Evolutionary conservation across 2,113 vertebrate genomes (phyloP), one percentile per base, ranked within the genome.

Genomic region (Tetrao urogallus): DNA sequence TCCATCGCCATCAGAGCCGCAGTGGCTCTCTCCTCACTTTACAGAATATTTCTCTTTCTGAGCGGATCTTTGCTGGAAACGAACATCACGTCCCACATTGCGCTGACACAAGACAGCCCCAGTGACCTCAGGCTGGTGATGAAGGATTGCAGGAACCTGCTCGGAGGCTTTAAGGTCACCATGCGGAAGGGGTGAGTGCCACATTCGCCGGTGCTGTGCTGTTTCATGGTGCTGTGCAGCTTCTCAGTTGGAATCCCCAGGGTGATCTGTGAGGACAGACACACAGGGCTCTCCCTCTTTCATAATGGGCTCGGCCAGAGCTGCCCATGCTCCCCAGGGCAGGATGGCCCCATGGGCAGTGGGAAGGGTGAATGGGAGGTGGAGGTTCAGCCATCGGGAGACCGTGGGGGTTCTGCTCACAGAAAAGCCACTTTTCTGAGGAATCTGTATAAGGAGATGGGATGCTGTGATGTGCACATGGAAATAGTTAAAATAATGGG

Each of bases 61-160:
- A 93, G 80, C 0, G 89, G 75, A 3, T 90, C 93, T 43, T 90
- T 71, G 0, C 34, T 97, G 10, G 94, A 96, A 47, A 77, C 96
- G 3, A 95, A 92, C 77, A 65, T 96, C 66, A 78, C 86, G 0
- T 74, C 92, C 1, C 91, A 89, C 36, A 65, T 97, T 1, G 28
- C 42, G 0, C 8, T 97, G 76, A 71, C 40, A 9, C 96, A 97
- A 17, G 91, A 74, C 71, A 70, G 45, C 10, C 74, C 81, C 0
- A 57, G 88, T 2, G 90, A 96, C 70, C 79, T 95, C 63, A 90
- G n/a, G 20, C 1, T 97, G 7, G 63, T 38, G 5, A 12, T 93
- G 4, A 89, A 94, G 80, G 95, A 95, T 7, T 97, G 97, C 88
- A 65, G 8, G 6, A 64, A 85, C 25, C 10, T 95, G n/a, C 69